Percentiles rank a stretch among this genome's conserved stretches.
These are phyloP conservation scores for Drosophila kohkoa DNA, from an alignment of 1,140 invertebrate species.

Conservation along the genomic window DNA sequence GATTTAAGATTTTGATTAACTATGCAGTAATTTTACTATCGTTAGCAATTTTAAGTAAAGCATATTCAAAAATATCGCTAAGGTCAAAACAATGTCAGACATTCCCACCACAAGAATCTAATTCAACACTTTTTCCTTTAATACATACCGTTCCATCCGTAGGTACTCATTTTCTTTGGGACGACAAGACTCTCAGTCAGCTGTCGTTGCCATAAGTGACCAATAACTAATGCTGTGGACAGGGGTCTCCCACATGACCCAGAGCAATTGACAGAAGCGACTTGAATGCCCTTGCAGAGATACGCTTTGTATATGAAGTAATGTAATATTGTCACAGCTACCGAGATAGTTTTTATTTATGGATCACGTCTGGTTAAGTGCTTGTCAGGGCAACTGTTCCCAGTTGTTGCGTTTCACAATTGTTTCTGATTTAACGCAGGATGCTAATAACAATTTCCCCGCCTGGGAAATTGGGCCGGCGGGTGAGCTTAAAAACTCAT, in stretches of 20 bases:
- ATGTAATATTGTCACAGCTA: constrained; percentile 32
- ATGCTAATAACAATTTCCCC: constrained; percentile 56
- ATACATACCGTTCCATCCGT: not conserved
- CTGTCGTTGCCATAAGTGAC: constrained; percentile 49
- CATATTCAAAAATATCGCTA: not conserved
- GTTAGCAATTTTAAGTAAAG: too few relatives aligned
- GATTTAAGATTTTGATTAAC: too few relatives aligned
- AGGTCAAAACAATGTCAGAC: constrained; percentile 30
- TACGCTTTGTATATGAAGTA: constrained; percentile 21
- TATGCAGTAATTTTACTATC: too few relatives aligned
- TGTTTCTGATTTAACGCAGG: constrained; percentile 52
- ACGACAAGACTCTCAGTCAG: constrained; percentile 38
- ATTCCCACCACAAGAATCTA: not conserved
- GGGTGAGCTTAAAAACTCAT: constrained; percentile 48
- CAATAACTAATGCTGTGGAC: constrained; percentile 12
- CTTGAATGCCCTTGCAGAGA: constrained; percentile 26
- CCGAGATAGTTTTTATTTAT: constrained; percentile 64
- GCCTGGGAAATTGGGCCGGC: constrained; percentile 18
- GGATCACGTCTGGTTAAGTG: constrained; percentile 60
- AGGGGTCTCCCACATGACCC: not conserved
- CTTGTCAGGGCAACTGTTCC: constrained; percentile 31
- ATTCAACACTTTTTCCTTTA: not conserved
- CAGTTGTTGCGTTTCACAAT: constrained; percentile 55
- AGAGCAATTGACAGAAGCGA: constrained; percentile 20
- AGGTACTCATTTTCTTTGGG: constrained; percentile 22